Evolutionary conservation across 35 echinoderm and acorn worm genomes (phyloP), one percentile per base, ranked within the genome.

Genomic region (Chiridota heheva): DNA sequence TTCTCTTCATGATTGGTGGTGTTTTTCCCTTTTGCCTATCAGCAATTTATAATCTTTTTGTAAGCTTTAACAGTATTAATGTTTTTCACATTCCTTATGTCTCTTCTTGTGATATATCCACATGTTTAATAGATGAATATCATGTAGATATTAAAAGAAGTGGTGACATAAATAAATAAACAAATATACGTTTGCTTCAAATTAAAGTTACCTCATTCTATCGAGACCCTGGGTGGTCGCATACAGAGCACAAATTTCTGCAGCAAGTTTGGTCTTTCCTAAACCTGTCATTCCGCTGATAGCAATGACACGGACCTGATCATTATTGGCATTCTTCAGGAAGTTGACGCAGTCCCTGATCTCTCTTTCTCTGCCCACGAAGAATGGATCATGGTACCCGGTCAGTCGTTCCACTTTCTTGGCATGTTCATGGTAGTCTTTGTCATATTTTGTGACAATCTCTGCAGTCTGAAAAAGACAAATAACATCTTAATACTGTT

Each of bases 281-380:
- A 77, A 38, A 35, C 73, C 73, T 1, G 73, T 77, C 73, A 77
- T 77, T 27, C 73, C 73, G 33, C 60, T 46, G 55, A 77, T 77
- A 53, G 55, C 55, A 24, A 77, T 30, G 16, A 46, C 55, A 40
- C 60, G 55, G 24, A 77, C 39, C 32, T 59, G 55, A 31, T 77
- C 73, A 0, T 77, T 53, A 17, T 55, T 53, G n/a, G n/a, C n/a
- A 13, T 60, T 60, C 1, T 24, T 53, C 12, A 77, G 73, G 26
- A 77, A 77, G 20, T 58, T 55, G 1, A 77, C 27, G 27, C 28
- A 46, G 16, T 18, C 2, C 2, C 43, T 77, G 10, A 77, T 77
- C 73, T 77, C 73, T 20, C 33, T 29, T 16, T 77, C 73, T 36
- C 73, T 58, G 26, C 73, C 73, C 15, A 77, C 60, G 48, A 77